Conservation (phyloP, 2,113 vertebrate genomes). For the Gymnocephalus cernua region DNA sequence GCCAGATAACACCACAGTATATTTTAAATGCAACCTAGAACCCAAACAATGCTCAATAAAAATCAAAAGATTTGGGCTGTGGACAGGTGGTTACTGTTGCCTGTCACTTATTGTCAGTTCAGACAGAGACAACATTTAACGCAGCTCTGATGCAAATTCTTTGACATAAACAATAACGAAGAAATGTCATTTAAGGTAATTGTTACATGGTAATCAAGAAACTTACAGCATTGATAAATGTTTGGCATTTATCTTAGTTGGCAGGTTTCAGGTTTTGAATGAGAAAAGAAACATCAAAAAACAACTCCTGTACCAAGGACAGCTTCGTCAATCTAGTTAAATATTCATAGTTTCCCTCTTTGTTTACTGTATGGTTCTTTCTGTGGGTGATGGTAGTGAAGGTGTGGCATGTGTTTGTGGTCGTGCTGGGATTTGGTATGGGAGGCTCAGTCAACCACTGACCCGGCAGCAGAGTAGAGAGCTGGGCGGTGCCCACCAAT, state of each 20-base stretch:
- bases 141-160: neutral
- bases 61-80: neutral
- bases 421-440: neutral
- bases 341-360: neutral
- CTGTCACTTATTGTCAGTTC: neutral
- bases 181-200: neutral
- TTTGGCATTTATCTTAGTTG: neutral
- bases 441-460: conserved; percentile 29
- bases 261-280: neutral
- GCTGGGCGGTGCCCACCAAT: conserved; percentile 14
- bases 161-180: neutral
- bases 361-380: neutral
- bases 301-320: neutral
- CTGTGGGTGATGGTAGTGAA: neutral
- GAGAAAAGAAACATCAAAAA: neutral
- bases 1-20: neutral
- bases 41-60: neutral
- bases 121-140: neutral
- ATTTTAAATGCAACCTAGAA: neutral
- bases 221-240: neutral
- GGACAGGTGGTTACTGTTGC: neutral
- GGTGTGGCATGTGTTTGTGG: conserved; percentile 26
- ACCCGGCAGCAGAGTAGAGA: conserved; percentile 7
- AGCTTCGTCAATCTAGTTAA: neutral
- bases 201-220: neutral